Base-by-base conservation (phyloP, 2,888 invertebrate genomes). In the Coelinius sp. region DNA sequence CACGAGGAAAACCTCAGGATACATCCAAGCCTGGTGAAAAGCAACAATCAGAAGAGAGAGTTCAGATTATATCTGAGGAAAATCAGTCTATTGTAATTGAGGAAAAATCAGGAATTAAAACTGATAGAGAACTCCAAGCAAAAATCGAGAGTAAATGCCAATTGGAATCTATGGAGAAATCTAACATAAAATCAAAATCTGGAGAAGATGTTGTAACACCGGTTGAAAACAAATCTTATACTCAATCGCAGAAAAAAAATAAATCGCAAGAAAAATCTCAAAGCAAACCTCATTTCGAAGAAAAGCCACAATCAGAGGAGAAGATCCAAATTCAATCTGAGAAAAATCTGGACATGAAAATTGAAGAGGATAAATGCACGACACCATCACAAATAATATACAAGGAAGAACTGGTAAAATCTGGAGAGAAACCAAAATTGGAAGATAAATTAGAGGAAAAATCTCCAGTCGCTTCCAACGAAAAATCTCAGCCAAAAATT, bases 11-110 rank as follows among this genome's bases (percentile, higher is more conserved):
- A 49, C 4, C 5, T 5, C 46, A 20, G 72, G 49, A 68, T 62
- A 25, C 71, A 77, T 49, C 7, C 31, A 70, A 22, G 31, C 27
- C n/a, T 10, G 20, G 56, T 10, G 46, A 24, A 3, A 46, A 8
- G 3, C 64, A 71, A 20, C 25, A 22, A 22, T 22, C 14, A 71
- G 71, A n/a, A 74, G 44, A 12, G 74, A 73, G 25, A 38, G 41
- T 12, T 5, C 2, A 49, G 17, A 20, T 49, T 17, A 2, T 17
- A 49, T 10, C 53, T 24, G 35, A 62, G 27, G 64, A 63, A 49
- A 73, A 71, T n/a, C n/a, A n/a, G n/a, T n/a, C n/a, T n/a, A n/a
- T n/a, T n/a, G n/a, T n/a, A n/a, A n/a, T n/a, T n/a, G n/a, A n/a
- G n/a, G n/a, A n/a, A n/a, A n/a, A n/a, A n/a, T n/a, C n/a, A n/a